Percentiles rank a stretch among this genome's conserved stretches.
phyloP scores from a whole-genome alignment of 92 coral and sea anemone genomes.

The Phenganax subtilis region DNA sequence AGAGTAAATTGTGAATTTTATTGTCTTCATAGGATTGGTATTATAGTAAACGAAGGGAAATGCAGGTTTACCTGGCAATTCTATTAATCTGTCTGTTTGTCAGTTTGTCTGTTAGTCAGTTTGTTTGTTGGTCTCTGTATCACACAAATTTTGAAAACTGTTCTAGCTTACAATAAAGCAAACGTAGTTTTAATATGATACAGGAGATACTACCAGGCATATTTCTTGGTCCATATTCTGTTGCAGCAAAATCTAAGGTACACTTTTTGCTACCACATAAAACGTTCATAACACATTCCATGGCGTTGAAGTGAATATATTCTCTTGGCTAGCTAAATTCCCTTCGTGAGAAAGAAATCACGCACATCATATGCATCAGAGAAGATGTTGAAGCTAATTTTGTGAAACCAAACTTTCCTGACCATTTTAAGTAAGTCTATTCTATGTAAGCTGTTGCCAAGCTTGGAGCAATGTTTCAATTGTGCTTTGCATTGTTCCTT shows the following conservation, averaged over 20 bases:
- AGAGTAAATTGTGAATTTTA: too few species aligned
- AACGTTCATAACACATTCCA: neutral
- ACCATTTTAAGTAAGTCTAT: slow-evolving; percentile 71
- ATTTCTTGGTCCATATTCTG: slow-evolving; percentile 90
- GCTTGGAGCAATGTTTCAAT: too few species aligned
- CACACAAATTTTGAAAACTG: too few species aligned
- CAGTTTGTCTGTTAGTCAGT: too few species aligned
- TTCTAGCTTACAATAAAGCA: neutral
- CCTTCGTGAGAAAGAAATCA: slow-evolving; percentile 64
- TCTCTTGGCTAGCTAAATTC: slow-evolving; percentile 54
- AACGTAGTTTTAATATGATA: neutral
- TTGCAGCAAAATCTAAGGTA: slow-evolving; percentile 93
- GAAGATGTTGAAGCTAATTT: slow-evolving; percentile 93
- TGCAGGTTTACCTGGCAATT: slow-evolving; percentile 62
- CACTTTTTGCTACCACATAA: neutral
- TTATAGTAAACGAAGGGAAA: slow-evolving; percentile 89
- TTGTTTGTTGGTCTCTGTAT: too few species aligned
- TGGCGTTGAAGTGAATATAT: neutral
- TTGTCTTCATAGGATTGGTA: slow-evolving; percentile 76
- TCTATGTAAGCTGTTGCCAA: neutral
- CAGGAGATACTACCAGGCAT: slow-evolving; percentile 93
- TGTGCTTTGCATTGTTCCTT: neutral
- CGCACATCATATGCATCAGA: slow-evolving; percentile 92
- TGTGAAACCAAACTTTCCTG: slow-evolving; percentile 84
- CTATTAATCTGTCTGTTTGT: neutral